Conservation (phyloP, 2,888 invertebrate species). For the Eupithecia vulgata region DNA sequence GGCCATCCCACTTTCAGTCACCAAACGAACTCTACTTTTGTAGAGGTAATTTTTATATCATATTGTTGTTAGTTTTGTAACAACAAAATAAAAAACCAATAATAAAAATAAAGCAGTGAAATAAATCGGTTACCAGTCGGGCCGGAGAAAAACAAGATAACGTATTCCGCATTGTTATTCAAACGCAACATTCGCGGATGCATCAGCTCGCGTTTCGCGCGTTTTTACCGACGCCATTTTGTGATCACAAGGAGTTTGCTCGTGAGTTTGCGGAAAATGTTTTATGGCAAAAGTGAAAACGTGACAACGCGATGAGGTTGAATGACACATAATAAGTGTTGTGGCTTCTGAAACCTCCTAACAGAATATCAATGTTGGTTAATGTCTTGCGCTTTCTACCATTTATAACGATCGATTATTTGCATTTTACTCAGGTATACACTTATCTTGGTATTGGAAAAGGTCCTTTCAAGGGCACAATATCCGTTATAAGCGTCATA, state of each 20-base stretch:
- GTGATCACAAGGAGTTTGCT: slow-evolving; percentile 54
- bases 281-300: slow-evolving; percentile 78
- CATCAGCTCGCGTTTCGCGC: slow-evolving; percentile 58
- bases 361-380: slow-evolving; percentile 44
- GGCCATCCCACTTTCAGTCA: background rate
- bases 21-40: background rate
- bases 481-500: background rate
- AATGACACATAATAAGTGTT: slow-evolving; percentile 57
- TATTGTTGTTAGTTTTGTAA: background rate
- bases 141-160: slow-evolving; percentile 54
- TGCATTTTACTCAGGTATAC: slow-evolving; percentile 10
- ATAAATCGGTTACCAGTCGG: slow-evolving; percentile 13
- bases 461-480: slow-evolving; percentile 7
- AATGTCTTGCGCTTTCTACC: slow-evolving; percentile 50
- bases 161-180: slow-evolving; percentile 67
- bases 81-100: background rate
- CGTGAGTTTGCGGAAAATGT: slow-evolving; percentile 62
- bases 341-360: slow-evolving; percentile 50
- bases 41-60: background rate
- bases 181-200: slow-evolving; percentile 62
- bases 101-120: background rate
- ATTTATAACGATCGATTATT: slow-evolving; percentile 17
- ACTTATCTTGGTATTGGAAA: slow-evolving; percentile 2
- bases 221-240: slow-evolving; percentile 72
- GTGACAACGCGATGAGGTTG: slow-evolving; percentile 56